These are phyloP conservation scores for Lophura swinhoii DNA, from an alignment of 2,797 vertebrate genomes.

Conservation along the genomic window DNA sequence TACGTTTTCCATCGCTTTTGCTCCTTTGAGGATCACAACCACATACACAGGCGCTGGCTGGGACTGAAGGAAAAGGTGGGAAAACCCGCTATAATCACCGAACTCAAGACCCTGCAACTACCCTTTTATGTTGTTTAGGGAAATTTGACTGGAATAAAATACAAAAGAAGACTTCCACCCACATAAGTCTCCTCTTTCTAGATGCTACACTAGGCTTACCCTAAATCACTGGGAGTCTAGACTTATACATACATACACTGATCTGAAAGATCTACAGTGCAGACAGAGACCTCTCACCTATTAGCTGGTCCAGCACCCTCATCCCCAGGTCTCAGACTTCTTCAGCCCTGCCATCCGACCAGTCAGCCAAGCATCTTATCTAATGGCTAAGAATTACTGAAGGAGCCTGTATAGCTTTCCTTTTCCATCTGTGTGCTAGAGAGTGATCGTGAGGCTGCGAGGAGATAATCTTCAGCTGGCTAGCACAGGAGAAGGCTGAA, in stretches of 20 bases:
- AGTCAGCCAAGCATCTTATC: not conserved
- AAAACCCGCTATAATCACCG: not conserved
- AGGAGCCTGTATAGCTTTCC: not conserved
- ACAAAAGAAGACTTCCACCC: not conserved
- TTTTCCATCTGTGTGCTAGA: not conserved
- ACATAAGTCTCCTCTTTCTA: not conserved
- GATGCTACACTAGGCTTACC: not conserved
- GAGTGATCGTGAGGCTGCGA: not conserved
- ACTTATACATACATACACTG: not conserved
- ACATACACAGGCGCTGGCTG: not conserved
- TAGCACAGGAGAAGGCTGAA: not conserved
- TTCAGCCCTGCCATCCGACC: not conserved
- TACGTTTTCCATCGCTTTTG: not conserved
- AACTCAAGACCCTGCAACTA: not conserved
- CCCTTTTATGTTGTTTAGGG: not conserved
- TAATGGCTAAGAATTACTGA: not conserved
- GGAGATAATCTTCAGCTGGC: not conserved
- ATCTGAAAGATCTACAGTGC: not conserved
- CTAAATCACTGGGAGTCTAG: not conserved
- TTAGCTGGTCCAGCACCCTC: not conserved
- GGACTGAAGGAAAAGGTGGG: not conserved
- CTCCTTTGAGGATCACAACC: not conserved
- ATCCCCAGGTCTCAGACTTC: not conserved
- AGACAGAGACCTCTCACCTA: not conserved
- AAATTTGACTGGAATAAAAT: not conserved